Base-by-base conservation (phyloP, 2,113 vertebrate genomes). In the Synchiropus splendidus region DNA sequence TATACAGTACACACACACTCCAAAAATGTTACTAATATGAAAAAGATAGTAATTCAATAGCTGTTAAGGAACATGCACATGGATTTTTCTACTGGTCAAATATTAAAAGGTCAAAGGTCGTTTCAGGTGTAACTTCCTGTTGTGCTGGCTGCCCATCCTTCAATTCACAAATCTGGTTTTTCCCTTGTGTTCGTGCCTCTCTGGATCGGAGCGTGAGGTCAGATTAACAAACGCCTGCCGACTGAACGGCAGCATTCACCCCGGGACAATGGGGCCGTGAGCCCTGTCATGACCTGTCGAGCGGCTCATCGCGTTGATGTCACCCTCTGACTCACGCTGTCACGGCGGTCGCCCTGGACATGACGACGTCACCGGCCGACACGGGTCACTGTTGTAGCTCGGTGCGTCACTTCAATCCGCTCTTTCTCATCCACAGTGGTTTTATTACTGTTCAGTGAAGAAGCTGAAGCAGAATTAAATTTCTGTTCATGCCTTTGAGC, bases 211-310 rank as follows among this genome's bases (percentile, higher is more conserved):
- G 71, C 48, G 13, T 81, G 83, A 67, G 71, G 78, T 82, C 80
- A 86, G 85, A 88, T 87, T 82, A 89, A 76, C 70, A 36, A 78
- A 74, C 66, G 63, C 84, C 73, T 58, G 67, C 3, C 36, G 62
- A 39, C 60, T 83, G 84, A 89, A 88, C 84, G 77, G 75, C 74
- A 72, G 87, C 68, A 86, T 89, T 89, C 85, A 79, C 74, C 59
- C 21, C 16, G 53, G 78, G 64, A 88, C 87, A 88, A 88, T 76
- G 75, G 80, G 67, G 79, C 48, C 38, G 67, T 74, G 70, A 73
- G 71, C 72, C 81, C 54, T 79, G 69, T 73, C 70, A 62, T 74
- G 83, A 82, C 84, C 80, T 82, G 77, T 83, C 83, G 86, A 83
- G 44, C 42, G 68, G 83, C 74, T 47, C 43, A 68, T 64, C 47